Evolutionary conservation across 2,113 vertebrate species (phyloP).

Genomic region (Gymnobelideus leadbeateri): DNA sequence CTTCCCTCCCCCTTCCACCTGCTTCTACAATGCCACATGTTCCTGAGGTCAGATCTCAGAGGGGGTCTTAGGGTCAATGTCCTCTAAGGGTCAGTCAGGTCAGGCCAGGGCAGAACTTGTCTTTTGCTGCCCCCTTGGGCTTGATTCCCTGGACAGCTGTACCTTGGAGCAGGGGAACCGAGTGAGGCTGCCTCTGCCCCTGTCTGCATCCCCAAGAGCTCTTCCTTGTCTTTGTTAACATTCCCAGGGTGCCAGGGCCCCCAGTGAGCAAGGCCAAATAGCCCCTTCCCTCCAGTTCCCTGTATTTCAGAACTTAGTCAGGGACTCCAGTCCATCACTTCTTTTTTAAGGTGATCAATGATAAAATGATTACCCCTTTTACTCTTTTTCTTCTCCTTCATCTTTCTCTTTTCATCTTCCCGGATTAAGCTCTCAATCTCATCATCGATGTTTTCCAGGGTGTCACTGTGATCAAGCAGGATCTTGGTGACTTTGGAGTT

Average conservation of each 20-base stretch:
- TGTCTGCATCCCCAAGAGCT: background rate
- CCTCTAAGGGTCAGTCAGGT: conserved; percentile 30
- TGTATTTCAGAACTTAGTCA: conserved; percentile 24
- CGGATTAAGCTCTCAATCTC: background rate
- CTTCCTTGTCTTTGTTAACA: background rate
- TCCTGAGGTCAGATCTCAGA: background rate
- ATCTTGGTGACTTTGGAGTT: background rate
- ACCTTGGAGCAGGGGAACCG: background rate
- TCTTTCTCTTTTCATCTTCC: background rate
- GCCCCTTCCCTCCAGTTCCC: background rate
- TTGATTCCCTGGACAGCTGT: background rate
- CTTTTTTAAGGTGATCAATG: background rate
- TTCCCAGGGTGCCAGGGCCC: background rate
- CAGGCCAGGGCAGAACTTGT: background rate
- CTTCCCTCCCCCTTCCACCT: background rate
- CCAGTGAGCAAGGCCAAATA: background rate
- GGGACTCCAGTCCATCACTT: background rate
- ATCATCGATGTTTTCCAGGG: accelerated
- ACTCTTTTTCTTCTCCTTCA: background rate
- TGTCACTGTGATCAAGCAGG: conserved; percentile 7
- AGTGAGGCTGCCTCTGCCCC: background rate
- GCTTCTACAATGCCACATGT: background rate
- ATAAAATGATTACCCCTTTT: conserved; percentile 51
- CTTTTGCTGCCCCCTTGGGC: conserved; percentile 22
- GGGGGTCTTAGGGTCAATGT: background rate